These are phyloP conservation scores for Peromyscus nudipes DNA, from an alignment of 2,797 vertebrate species.

Conservation along the genomic window DNA sequence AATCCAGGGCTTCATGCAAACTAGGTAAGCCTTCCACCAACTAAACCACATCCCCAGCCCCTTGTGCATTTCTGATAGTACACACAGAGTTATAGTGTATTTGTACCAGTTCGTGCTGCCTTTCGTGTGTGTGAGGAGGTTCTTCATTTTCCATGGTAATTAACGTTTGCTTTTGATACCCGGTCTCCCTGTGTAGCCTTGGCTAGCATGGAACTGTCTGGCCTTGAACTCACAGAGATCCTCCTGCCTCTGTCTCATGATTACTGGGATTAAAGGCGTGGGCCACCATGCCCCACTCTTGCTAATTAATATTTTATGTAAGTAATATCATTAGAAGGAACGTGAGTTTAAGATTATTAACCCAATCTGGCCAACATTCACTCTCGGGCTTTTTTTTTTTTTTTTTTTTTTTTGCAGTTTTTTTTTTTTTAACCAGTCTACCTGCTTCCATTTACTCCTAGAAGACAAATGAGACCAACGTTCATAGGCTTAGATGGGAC, in stretches of 20 bases:
- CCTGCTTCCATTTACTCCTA: slow-evolving; percentile 26
- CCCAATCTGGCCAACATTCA: slow-evolving; percentile 4
- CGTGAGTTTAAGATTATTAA: slow-evolving; percentile 25
- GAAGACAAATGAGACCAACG: slow-evolving; percentile 55
- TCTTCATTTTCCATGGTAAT: not conserved
- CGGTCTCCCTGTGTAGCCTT: not conserved
- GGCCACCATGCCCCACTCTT: not conserved
- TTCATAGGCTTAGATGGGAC: slow-evolving; percentile 26
- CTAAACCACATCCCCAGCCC: not conserved
- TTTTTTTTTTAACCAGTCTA: not conserved
- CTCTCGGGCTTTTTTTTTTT: not conserved
- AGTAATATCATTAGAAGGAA: slow-evolving; percentile 37
- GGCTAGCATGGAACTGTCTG: not conserved
- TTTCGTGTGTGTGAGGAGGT: not conserved
- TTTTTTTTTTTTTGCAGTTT: not conserved
- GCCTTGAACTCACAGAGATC: not conserved
- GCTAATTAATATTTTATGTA: slow-evolving; percentile 58
- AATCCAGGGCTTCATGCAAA: not conserved
- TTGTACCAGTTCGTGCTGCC: not conserved
- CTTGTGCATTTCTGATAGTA: not conserved
- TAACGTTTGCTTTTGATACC: not conserved
- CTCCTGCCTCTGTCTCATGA: not conserved
- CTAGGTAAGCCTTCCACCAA: not conserved
- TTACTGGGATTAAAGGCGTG: not conserved
- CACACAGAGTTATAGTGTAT: not conserved